phyloP scores from a whole-genome alignment of 2,888 invertebrate genomes.

The Amaurobius ferox region DNA sequence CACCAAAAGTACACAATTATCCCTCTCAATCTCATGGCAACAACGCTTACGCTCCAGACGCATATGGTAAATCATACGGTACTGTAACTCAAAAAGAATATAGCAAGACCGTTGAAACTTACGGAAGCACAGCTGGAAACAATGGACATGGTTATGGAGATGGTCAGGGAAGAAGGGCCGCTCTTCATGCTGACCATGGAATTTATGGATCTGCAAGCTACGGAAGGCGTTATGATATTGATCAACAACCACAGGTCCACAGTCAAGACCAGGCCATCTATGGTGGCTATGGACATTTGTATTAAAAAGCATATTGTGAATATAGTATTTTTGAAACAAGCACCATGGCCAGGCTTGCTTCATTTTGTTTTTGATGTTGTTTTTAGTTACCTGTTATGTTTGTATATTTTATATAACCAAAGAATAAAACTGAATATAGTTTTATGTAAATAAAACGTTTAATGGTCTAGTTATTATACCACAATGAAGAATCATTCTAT shows the following conservation, averaged over 20 bases:
- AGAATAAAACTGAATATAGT: constrained; percentile 46
- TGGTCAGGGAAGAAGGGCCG: constrained; percentile 20
- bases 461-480: too few relatives aligned
- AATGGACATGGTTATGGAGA: neutral
- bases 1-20: neutral
- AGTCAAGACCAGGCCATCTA: constrained; percentile 55
- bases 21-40: neutral
- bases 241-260: constrained; percentile 19
- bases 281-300: constrained; percentile 62
- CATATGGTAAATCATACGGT: constrained; percentile 37
- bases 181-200: constrained; percentile 27
- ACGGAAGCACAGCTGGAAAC: constrained; percentile 28
- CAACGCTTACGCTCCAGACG: neutral
- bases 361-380: constrained; percentile 37
- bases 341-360: constrained; percentile 38
- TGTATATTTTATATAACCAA: constrained; percentile 67
- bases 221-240: constrained; percentile 35
- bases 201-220: constrained; percentile 57
- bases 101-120: constrained; percentile 46
- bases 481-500: too few relatives aligned
- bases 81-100: constrained; percentile 55
- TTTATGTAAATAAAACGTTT: neutral
- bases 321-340: constrained; percentile 23
- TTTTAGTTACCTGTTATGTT: constrained; percentile 57
- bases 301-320: constrained; percentile 19